Conservation (phyloP, 2,797 vertebrate genomes). For the Distichodus sexfasciatus region DNA sequence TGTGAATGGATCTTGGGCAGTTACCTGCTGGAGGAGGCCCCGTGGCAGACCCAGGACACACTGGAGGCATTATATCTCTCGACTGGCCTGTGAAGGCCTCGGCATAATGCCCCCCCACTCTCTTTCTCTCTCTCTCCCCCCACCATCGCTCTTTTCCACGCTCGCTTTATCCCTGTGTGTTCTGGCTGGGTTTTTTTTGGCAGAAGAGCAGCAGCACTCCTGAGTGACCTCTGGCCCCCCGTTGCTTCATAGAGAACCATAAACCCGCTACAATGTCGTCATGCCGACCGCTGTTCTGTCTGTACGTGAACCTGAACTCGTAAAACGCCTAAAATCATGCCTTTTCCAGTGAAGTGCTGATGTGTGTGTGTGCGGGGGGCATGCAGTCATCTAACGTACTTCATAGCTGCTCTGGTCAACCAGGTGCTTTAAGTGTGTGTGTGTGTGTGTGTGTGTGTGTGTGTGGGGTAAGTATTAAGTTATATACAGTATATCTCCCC, state of each 20-base stretch:
- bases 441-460: neutral
- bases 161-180: too few relatives aligned
- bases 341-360: neutral
- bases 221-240: neutral
- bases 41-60: too few relatives aligned
- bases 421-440: neutral
- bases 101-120: too few relatives aligned
- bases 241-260: neutral
- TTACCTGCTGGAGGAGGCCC: too few relatives aligned
- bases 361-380: neutral
- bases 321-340: constrained; percentile 3
- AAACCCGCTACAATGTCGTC: constrained; percentile 10
- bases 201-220: neutral
- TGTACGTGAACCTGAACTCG: constrained; percentile 1
- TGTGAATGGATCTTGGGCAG: too few relatives aligned
- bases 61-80: too few relatives aligned
- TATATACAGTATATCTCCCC: neutral
- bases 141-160: too few relatives aligned
- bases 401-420: neutral
- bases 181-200: too few relatives aligned
- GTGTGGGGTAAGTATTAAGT: neutral
- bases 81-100: too few relatives aligned
- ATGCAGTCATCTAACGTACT: too few relatives aligned
- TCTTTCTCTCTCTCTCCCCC: too few relatives aligned
- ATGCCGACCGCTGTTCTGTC: neutral